phyloP scores from a whole-genome alignment of 2,888 invertebrate genomes.

The Ypsolopha scabrella region DNA sequence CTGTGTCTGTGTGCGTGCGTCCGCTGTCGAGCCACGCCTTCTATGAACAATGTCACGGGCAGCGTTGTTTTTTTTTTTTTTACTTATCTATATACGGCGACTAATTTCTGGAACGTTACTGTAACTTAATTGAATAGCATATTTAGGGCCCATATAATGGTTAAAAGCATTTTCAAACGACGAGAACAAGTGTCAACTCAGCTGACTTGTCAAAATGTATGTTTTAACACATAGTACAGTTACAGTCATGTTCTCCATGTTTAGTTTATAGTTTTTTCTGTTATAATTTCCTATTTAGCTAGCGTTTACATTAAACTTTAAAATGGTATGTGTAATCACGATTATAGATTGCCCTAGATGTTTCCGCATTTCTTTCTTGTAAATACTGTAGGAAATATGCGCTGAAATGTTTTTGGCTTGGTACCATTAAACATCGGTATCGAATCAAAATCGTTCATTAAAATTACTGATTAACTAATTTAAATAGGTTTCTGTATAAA shows the following conservation, averaged over 20 bases:
- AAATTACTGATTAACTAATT: constrained; percentile 35
- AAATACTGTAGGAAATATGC: constrained; percentile 18
- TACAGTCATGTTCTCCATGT: constrained; percentile 24
- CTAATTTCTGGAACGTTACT: background rate
- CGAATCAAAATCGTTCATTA: constrained; percentile 25
- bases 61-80: background rate
- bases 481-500: constrained; percentile 47
- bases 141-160: constrained; percentile 12
- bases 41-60: background rate
- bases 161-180: constrained; percentile 13
- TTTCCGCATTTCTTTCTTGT: constrained; percentile 14
- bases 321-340: constrained; percentile 21
- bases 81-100: background rate
- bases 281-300: constrained; percentile 47
- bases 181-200: background rate
- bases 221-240: background rate
- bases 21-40: background rate
- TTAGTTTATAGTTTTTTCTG: constrained; percentile 40
- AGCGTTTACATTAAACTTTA: constrained; percentile 35
- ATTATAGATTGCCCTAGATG: constrained; percentile 10
- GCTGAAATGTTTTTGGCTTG: constrained; percentile 14
- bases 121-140: background rate
- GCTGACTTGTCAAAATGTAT: background rate
- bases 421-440: constrained; percentile 12
- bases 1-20: background rate